Evolutionary conservation across 64 coral and sea anemone species (phyloP).

Genomic region (Stichodactyla helianthus): DNA sequence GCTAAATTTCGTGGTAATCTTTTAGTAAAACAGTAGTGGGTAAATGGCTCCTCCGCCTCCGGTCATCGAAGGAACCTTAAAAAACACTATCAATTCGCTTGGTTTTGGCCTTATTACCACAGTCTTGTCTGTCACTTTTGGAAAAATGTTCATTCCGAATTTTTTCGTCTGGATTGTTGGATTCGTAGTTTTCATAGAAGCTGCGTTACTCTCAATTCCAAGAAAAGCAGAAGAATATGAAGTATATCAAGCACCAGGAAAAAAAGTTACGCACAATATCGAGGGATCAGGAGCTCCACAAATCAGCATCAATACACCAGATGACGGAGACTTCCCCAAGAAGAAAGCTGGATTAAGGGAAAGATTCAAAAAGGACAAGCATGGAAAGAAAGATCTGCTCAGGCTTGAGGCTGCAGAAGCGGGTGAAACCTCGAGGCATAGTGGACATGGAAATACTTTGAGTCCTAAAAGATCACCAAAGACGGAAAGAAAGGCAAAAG

Average conservation of each 20-base stretch:
- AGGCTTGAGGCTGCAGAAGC: not conserved
- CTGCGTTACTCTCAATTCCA: not conserved
- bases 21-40: not conserved
- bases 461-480: constrained; percentile 1
- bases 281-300: constrained; percentile 4
- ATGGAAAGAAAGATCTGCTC: not conserved
- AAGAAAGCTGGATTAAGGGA: constrained; percentile 7
- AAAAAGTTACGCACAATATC: not conserved
- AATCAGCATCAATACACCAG: not conserved
- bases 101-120: constrained; percentile 21
- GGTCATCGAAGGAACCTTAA: constrained; percentile 15
- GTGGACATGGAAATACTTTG: too few species aligned
- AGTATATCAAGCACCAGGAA: constrained; percentile 7
- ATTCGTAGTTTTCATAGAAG: not conserved
- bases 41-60: not conserved
- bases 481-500: not conserved
- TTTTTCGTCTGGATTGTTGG: constrained; percentile 13
- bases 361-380: constrained; percentile 10
- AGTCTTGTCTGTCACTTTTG: constrained; percentile 2
- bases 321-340: not conserved
- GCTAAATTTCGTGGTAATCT: not conserved
- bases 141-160: not conserved
- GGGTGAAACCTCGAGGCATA: not conserved
- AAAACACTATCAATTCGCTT: constrained; percentile 7
- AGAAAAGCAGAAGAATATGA: constrained; percentile 6